Base-by-base conservation (phyloP, 2,888 invertebrate genomes). In the Drosophila formosana region DNA sequence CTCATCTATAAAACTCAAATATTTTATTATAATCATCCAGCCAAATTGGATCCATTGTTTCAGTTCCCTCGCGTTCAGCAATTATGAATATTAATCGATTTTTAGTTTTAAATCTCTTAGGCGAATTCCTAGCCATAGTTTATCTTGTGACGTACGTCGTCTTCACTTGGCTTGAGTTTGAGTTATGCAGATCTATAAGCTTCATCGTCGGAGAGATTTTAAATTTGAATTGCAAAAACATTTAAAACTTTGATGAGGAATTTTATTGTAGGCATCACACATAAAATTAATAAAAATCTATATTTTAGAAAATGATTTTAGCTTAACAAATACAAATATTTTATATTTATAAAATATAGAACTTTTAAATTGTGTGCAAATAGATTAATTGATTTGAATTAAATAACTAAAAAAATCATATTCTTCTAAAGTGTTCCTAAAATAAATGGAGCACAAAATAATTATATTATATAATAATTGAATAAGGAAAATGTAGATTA, bases 11-110 rank as follows among this genome's bases (percentile, higher is more conserved):
- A 50, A 26, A 25, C 9, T 51, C 13, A 51, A 25, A 51, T 23
- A 34, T 8, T 13, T 18, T 30, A 23, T 18, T 56, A 63, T 56
- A 49, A 41, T 47, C 13, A 41, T 28, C 28, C 41, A 18, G 25
- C 39, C 63, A 63, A 56, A 39, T 63, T 63, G 49, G 25, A 49
- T 18, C 41, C 25, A 47, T 63, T 63, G 63, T 63, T 60, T 32
- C 47, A 6, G 2, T 9, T 9, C 47, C 26, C 4, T 11, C 37
- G 37, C 26, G 4, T 6, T 7, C 13, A 41, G 39, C 23, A 50
- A 55, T 18, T 63, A 63, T 63, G 57, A 63, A 63, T 56, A 55
- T 56, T 63, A 39, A 63, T 25, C 11, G 3, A n/a, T 9, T 3
- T 39, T 32, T 23, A 25, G 39, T 5, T 41, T 63, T 63, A 39